Evolutionary conservation across 2,113 vertebrate genomes (phyloP).

Genomic region (Ibidorhyncha struthersii): DNA sequence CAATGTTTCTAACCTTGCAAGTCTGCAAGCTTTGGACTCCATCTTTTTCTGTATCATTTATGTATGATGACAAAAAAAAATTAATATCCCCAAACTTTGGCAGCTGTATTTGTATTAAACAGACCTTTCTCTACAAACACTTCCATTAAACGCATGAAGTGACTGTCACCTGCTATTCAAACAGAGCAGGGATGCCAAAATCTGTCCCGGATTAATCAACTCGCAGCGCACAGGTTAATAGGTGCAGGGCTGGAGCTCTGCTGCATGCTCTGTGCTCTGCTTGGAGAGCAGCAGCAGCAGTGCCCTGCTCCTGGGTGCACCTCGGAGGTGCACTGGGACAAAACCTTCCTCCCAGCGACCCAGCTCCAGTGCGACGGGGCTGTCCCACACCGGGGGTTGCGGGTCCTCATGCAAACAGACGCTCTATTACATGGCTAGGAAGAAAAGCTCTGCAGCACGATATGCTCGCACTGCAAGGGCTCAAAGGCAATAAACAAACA

Average conservation of each 20-base stretch:
- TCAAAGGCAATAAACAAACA: not conserved
- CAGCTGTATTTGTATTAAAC: not conserved
- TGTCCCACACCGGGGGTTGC: not conserved
- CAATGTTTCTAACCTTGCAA: not conserved
- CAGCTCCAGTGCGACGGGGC: not conserved
- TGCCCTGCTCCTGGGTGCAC: not conserved
- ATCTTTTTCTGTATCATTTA: not conserved
- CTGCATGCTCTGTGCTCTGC: rapidly evolving
- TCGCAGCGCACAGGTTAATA: not conserved
- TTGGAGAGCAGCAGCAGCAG: not conserved
- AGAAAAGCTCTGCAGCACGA: not conserved
- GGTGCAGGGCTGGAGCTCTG: not conserved
- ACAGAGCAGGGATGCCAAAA: not conserved
- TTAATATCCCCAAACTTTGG: not conserved
- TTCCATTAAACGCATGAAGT: not conserved
- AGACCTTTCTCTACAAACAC: not conserved
- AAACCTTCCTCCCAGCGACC: not conserved
- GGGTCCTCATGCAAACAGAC: not conserved
- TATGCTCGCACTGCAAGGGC: not conserved
- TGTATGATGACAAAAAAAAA: not conserved
- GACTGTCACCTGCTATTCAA: not conserved
- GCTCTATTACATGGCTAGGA: not conserved
- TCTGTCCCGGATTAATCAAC: not conserved
- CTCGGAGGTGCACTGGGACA: not conserved
- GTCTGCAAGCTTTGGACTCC: not conserved